These are phyloP conservation scores for Drosophila pandora DNA, from an alignment of 1,140 invertebrate species.

Conservation along the genomic window DNA sequence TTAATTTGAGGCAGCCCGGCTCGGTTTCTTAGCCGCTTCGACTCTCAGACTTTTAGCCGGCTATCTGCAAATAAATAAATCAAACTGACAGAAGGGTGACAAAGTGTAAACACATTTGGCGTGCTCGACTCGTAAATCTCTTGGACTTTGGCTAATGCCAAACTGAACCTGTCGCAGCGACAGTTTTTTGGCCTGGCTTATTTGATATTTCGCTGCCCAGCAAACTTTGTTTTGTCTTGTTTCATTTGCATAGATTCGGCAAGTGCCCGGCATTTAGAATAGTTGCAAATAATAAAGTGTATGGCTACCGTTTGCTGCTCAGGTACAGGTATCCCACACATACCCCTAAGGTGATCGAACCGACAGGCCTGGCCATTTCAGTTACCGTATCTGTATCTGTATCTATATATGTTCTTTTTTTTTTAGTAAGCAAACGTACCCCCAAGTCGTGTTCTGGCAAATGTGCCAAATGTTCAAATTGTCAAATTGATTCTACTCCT, in stretches of 20 bases:
- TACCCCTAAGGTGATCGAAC: constrained; percentile 46
- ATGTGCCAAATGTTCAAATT: constrained; percentile 72
- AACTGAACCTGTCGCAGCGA: constrained; percentile 60
- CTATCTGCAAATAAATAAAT: constrained; percentile 82
- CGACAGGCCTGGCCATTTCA: constrained; percentile 22
- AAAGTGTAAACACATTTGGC: constrained; percentile 83
- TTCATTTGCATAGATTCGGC: constrained; percentile 79
- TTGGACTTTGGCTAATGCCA: constrained; percentile 72
- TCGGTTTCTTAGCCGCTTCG: constrained; percentile 24
- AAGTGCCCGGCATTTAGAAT: constrained; percentile 73
- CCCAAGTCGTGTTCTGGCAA: constrained; percentile 62
- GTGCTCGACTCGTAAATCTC: constrained; percentile 78
- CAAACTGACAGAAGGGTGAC: constrained; percentile 83
- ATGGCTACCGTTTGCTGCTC: constrained; percentile 30
- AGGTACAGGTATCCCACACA: background rate
- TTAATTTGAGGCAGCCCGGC: constrained; percentile 72
- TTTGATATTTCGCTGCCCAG: constrained; percentile 16
- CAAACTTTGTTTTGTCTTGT: constrained; percentile 42
- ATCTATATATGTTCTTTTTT: constrained; percentile 5
- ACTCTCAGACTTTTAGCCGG: constrained; percentile 44
- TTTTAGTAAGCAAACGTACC: constrained; percentile 25
- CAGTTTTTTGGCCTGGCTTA: constrained; percentile 30
- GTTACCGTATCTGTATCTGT: constrained; percentile 36
- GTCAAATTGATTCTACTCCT: constrained; percentile 69
- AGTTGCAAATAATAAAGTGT: constrained; percentile 38